Evolutionary conservation across 2,797 vertebrate species (phyloP), one percentile per base, ranked within the genome.

Genomic region (Trachurus trachurus): DNA sequence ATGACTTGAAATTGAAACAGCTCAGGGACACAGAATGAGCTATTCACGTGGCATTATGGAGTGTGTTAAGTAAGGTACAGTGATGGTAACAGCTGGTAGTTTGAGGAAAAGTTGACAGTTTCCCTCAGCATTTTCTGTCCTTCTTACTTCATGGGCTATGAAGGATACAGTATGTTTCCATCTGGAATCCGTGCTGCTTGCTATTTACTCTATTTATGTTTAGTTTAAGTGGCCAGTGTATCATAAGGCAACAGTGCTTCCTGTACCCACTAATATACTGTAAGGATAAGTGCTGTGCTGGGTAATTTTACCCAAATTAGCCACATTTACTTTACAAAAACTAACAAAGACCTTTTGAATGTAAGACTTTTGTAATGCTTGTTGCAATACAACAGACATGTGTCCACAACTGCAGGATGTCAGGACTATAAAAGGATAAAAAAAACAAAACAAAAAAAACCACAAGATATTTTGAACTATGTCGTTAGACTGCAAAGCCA

Each of bases 401-500:
- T 82, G 53, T 50, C 37, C 60, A 76, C 74, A 72, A 78, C 67
- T 54, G 54, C 57, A 84, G 71, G 68, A 87, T 76, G 61, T 68
- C 70, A 50, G 47, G 58, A 45, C 65, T 63, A 84, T 78, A 82
- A 78, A 84, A 66, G 61, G 54, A 71, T 50, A n/a, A 44, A 52
- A 58, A 59, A 63, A 70, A 65, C 26, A 26, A 26, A 26, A 26
- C 26, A 58, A 70, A 80, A 62, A 72, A 9, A 50, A 13, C 11
- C 9, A 52, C 2, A 42, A 54, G 56, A 74, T 84, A 88, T 90
- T 88, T 80, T 78, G n/a, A 85, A 84, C 65, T 59, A 13, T 71
- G 62, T 62, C n/a, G 22, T 75, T 77, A 86, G 81, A 83, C 72
- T 86, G 73, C 60, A 53, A 85, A 91, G 61, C 79, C 85, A 79